phyloP scores from a whole-genome alignment of 1,140 invertebrate species.

The Aphelenchoides avenae region DNA sequence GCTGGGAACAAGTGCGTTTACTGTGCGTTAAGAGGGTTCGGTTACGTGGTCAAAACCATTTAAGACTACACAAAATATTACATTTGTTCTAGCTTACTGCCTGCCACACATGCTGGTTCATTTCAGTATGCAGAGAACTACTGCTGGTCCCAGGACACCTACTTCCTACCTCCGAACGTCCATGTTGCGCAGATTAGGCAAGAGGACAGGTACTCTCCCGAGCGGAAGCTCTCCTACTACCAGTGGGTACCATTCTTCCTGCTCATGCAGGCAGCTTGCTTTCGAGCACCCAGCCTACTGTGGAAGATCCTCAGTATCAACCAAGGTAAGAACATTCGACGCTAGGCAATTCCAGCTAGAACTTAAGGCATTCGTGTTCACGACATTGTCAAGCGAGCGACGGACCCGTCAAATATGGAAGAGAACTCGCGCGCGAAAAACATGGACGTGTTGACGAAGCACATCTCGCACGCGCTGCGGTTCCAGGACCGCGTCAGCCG shows the following conservation, averaged over 20 bases:
- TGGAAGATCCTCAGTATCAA: slow-evolving; percentile 22
- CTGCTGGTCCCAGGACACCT: slow-evolving; percentile 56
- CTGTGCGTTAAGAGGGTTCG: no score
- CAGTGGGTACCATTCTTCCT: slow-evolving; percentile 63
- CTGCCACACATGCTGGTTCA: no score
- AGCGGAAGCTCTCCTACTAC: slow-evolving; percentile 39
- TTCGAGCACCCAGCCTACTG: slow-evolving; percentile 59
- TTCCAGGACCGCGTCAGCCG: slow-evolving; percentile 44
- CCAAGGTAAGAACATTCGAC: slow-evolving; percentile 4
- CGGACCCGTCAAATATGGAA: slow-evolving; percentile 38
- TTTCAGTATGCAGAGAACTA: slow-evolving; percentile 59
- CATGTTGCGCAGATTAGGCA: slow-evolving; percentile 47
- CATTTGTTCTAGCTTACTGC: no score
- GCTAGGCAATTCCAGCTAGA: slow-evolving; percentile 9
- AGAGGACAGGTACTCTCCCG: slow-evolving; percentile 40
- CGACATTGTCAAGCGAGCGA: slow-evolving; percentile 52
- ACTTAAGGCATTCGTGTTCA: slow-evolving; percentile 50
- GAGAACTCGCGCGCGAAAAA: slow-evolving; percentile 43
- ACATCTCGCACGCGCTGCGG: slow-evolving; percentile 45
- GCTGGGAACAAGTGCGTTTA: no score
- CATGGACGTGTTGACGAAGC: slow-evolving; percentile 44
- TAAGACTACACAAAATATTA: no score
- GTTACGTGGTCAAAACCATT: no score
- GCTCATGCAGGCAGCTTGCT: slow-evolving; percentile 60
- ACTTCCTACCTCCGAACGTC: slow-evolving; percentile 50